Base-by-base conservation (phyloP, 2,888 invertebrate species). In the Subacronicta megacephala region DNA sequence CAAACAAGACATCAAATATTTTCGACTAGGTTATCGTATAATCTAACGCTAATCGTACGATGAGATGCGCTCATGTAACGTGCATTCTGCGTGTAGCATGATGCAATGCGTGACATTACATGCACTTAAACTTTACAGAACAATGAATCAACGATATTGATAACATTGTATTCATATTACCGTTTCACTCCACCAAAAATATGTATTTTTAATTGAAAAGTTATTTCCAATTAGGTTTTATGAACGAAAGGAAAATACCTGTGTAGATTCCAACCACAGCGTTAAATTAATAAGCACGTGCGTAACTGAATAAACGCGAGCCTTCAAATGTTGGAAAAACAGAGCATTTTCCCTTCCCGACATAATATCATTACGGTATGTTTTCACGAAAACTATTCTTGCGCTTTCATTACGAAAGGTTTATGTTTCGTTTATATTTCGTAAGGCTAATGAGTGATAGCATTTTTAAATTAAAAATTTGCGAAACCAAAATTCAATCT, bases 151-250 rank as follows among this genome's bases (percentile, higher is more conserved):
- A 10, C 5, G 3, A 10, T 26, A 7, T 26, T 12, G 51, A 54
- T 41, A 41, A 35, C n/a, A 51, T 36, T 54, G 33, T 51, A 9
- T 18, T 18, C 13, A 15, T 18, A 40, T 31, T 31, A 10, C 10
- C 26, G 26, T 26, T 26, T 26, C 10, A 26, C 3, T 10, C 10
- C 10, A 2, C 12, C 31, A 31, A 31, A 31, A n/a, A n/a, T 4
- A n/a, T 31, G 12, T n/a, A 31, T n/a, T 31, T 31, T 31, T 31
- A 31, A 31, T 31, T 31, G 31, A 31, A 31, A 31, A n/a, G n/a
- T 31, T 31, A 5, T n/a, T n/a, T 31, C n/a, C n/a, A 31, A n/a
- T 31, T 31, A 31, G 31, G 31, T 31, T 31, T n/a, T 31, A 31
- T 31, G 31, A 31, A 29, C 2, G 0, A n/a, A 31, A 31, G 26